Evolutionary conservation across 2,888 invertebrate species (phyloP), one percentile per base, ranked within the genome.

Genomic region (Eupithecia abbreviata): DNA sequence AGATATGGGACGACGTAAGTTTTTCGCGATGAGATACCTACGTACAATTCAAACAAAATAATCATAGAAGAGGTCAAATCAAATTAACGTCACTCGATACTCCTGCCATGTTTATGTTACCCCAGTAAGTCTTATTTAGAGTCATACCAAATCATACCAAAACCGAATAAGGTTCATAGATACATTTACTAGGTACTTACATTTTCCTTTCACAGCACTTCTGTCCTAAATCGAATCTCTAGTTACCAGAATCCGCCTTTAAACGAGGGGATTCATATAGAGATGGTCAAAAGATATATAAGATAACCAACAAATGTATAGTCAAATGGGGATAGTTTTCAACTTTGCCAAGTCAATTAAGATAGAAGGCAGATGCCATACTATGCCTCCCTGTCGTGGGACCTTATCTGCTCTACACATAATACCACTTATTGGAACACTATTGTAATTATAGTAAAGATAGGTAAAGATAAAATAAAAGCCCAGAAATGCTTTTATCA

Each of bases 401-500:
- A 30, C 30, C 10, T 62, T 62, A 62, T 18, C 62, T 58, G 58
- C 58, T 62, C 62, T 30, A 62, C 30, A 30, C 18, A 62, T 30
- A 62, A 62, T 9, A 58, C 58, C 58, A 58, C 18, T 58, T 18
- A 58, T 58, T 58, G 18, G 18, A 18, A 18, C 58, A 18, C 58
- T 58, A 9, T 58, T 18, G 58, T 58, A 58, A 58, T 58, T 58
- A 58, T 18, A 9, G 58, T 18, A 58, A 62, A 62, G 12, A 58
- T 42, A 66, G 9, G 7, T 66, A 66, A 42, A 30, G 30, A 69
- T 47, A 43, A 74, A 78, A 76, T 69, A 70, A 73, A 85, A 86
- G 82, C 90, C 90, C 80, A 77, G 62, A 77, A 81, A 74, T 82
- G 87, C 84, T 88, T 88, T 90, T 93, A 91, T 87, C 89, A 89